A percentile compares a stretch with the other conserved stretches of the same genome.
phyloP scores from a whole-genome alignment of 2,797 vertebrate species.

The Agapornis canus region DNA sequence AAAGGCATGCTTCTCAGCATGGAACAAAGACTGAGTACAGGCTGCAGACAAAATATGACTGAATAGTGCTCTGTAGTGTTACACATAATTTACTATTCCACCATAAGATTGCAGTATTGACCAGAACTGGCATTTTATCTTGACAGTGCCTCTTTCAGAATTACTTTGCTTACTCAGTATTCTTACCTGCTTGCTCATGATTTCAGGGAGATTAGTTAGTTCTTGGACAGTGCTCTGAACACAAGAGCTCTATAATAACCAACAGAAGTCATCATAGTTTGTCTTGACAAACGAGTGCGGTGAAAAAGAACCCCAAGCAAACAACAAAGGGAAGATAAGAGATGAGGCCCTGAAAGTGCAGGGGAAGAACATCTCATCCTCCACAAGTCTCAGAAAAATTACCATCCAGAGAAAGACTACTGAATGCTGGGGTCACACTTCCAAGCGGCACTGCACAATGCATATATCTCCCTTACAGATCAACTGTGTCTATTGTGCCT shows the following conservation, averaged over 20 bases:
- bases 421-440: background rate
- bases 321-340: background rate
- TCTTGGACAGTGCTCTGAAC: background rate
- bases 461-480: background rate
- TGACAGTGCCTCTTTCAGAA: background rate
- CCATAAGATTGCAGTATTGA: accelerated
- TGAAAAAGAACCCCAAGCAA: background rate
- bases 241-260: background rate
- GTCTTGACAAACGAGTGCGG: background rate
- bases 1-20: background rate
- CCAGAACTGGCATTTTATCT: background rate
- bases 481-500: background rate
- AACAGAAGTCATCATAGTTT: background rate
- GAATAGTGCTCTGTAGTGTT: background rate
- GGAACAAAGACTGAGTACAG: background rate
- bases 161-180: background rate
- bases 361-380: background rate
- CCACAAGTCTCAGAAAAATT: background rate
- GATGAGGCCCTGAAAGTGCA: background rate
- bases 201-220: background rate
- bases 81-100: background rate
- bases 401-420: background rate
- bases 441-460: background rate
- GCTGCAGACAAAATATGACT: background rate
- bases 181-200: background rate